Base-by-base conservation (phyloP, 2,888 invertebrate species). In the Conistra vaccinii region DNA sequence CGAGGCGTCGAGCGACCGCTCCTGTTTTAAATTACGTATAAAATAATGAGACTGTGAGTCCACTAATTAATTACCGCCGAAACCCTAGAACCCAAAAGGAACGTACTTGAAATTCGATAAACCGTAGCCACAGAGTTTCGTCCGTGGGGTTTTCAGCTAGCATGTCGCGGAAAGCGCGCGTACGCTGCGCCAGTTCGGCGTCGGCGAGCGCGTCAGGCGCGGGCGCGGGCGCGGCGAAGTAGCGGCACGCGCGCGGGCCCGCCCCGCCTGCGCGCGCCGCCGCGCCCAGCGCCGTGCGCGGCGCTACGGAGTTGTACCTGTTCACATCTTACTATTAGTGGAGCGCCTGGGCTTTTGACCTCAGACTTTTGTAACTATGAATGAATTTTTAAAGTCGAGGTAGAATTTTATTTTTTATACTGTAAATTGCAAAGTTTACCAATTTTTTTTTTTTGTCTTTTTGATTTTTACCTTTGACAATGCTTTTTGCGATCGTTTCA, bases 21-120 rank as follows among this genome's bases (percentile, higher is more conserved):
- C 92, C 92, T 93, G 85, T 26, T 42, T 14, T 23, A 48, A 23
- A 23, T 48, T 48, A 9, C 9, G 48, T 29, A 23, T 29, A 45
- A 35, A 35, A 35, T 35, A 12, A 45, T 29, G 7, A 23, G 63
- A 23, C 14, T 23, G 14, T 23, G 20, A 65, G 2, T n/a, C 32
- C 20, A 45, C 26, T 17, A 45, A 45, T 17, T 45, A 53, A 32
- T 61, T 35, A 29, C 17, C 17, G 17, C n/a, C 17, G 3, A 45
- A 73, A 42, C 12, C 35, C 20, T 55, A 12, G 20, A 51, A 66
- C 2, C 20, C 53, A 53, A 53, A 35, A 26, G 0, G 4, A 14
- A 60, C 77, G 5, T 61, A 93, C 94, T 91, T 93, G 93, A 73
- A 94, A 94, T 58, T 92, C 90, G 1, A 95, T 90, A 79, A 90